A percentile compares a stretch with the other conserved stretches of the same genome.
phyloP scores from a whole-genome alignment of 2,113 vertebrate species.

The Circaetus cinerascens region DNA sequence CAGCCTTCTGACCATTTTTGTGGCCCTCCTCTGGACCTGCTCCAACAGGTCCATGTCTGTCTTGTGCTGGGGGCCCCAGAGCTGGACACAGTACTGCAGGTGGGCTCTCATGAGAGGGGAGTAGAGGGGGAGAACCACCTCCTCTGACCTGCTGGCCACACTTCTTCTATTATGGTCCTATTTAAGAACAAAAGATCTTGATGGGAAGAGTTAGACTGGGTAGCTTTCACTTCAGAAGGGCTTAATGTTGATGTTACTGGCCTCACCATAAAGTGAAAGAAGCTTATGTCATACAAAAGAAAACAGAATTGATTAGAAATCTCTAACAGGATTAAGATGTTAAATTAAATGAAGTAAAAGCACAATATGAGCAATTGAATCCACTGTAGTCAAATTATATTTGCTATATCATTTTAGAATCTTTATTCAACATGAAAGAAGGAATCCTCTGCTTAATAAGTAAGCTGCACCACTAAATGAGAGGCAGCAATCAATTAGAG shows the following conservation, averaged over 20 bases:
- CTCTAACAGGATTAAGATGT: not conserved
- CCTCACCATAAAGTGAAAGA: not conserved
- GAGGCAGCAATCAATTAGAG: constrained; percentile 38
- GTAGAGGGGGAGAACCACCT: not conserved
- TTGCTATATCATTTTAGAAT: not conserved
- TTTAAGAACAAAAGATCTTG: not conserved
- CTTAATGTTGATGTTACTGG: not conserved
- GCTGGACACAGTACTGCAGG: not conserved
- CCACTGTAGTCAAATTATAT: not conserved
- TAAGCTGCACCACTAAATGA: not conserved
- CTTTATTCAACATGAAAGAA: constrained; percentile 26
- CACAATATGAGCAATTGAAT: not conserved
- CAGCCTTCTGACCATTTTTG: not conserved
- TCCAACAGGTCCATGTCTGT: not conserved
- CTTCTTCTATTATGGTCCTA: not conserved
- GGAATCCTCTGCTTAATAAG: constrained; percentile 8
- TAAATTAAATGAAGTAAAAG: constrained; percentile 5
- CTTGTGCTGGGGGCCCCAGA: not conserved
- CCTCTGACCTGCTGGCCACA: rapidly evolving
- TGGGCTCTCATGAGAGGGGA: rapidly evolving
- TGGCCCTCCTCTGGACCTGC: rapidly evolving
- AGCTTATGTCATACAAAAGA: not conserved
- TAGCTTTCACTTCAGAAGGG: not conserved
- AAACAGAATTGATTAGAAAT: not conserved
- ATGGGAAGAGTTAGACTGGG: not conserved